Percentiles rank a stretch among this genome's conserved stretches.
Conservation (phyloP, 1,140 invertebrate species). For the Gryllus bimaculatus region DNA sequence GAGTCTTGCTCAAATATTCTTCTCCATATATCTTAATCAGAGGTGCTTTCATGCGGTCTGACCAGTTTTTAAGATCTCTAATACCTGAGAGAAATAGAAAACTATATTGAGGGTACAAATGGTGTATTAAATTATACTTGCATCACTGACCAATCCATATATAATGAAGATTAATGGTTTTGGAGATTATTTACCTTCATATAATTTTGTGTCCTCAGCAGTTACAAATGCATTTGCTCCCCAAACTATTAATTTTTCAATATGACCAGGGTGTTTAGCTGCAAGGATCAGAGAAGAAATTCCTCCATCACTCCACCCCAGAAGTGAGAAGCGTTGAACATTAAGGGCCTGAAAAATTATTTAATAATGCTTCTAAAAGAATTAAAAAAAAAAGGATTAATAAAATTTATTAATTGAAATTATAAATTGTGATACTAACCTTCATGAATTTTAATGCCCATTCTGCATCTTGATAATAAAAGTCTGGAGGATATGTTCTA, state of each 20-base stretch:
- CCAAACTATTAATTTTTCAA: constrained; percentile 68
- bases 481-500: constrained; percentile 56
- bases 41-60: constrained; percentile 61
- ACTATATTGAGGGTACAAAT: background rate
- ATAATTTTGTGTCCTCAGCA: constrained; percentile 53
- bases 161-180: constrained; percentile 6
- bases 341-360: constrained; percentile 40
- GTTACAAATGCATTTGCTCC: constrained; percentile 67
- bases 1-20: constrained; percentile 56
- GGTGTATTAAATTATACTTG: background rate
- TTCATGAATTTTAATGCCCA: constrained; percentile 61
- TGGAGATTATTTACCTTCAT: constrained; percentile 38
- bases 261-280: constrained; percentile 49
- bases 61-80: constrained; percentile 68
- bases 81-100: constrained; percentile 32
- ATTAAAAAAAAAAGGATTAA: background rate
- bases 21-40: constrained; percentile 66
- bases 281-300: constrained; percentile 67
- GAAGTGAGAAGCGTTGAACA: constrained; percentile 59
- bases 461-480: constrained; percentile 65
- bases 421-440: constrained; percentile 33
- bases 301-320: constrained; percentile 87
- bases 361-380: background rate
- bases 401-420: constrained; percentile 2
- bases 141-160: background rate